Evolutionary conservation across 2,888 invertebrate species (phyloP).

Genomic region (Gisinianus flammeolus): DNA sequence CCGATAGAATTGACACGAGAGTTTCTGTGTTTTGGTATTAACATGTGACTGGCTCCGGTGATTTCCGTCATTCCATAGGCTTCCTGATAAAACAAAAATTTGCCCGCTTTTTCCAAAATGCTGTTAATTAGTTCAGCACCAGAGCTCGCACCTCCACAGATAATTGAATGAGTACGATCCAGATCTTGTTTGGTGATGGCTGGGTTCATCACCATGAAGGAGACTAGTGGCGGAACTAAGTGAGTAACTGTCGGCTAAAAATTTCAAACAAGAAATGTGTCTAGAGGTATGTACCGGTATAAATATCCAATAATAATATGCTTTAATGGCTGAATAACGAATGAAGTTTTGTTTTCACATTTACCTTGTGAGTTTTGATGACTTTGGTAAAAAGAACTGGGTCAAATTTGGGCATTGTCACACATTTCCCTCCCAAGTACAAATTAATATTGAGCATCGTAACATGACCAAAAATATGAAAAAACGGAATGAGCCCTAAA

Average conservation of each 20-base stretch:
- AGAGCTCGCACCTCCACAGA: conserved; percentile 71
- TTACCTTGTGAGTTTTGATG: conserved; percentile 66
- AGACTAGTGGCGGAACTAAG: conserved; percentile 77
- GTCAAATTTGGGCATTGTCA: conserved; percentile 74
- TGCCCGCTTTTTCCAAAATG: conserved; percentile 35
- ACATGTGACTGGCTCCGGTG: conserved; percentile 61
- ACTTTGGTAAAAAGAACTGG: conserved; percentile 75
- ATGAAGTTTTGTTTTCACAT: not conserved
- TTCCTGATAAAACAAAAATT: conserved; percentile 41
- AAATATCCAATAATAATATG: not conserved
- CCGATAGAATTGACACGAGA: conserved; percentile 72
- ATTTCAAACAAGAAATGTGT: not conserved
- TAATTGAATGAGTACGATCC: conserved; percentile 69
- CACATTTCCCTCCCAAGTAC: conserved; percentile 65
- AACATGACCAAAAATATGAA: conserved; percentile 73
- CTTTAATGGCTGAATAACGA: not conserved
- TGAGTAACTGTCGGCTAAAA: conserved; percentile 46
- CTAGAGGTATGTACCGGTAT: not conserved
- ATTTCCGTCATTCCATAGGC: conserved; percentile 45
- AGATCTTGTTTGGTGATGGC: conserved; percentile 72
- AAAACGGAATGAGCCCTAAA: conserved; percentile 52
- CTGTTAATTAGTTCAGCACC: not conserved
- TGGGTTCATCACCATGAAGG: conserved; percentile 77
- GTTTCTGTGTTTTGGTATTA: conserved; percentile 59
- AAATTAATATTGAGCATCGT: conserved; percentile 70